These are phyloP conservation scores for Sciurus vulgaris DNA, from an alignment of 2,797 vertebrate genomes.

Conservation along the genomic window DNA sequence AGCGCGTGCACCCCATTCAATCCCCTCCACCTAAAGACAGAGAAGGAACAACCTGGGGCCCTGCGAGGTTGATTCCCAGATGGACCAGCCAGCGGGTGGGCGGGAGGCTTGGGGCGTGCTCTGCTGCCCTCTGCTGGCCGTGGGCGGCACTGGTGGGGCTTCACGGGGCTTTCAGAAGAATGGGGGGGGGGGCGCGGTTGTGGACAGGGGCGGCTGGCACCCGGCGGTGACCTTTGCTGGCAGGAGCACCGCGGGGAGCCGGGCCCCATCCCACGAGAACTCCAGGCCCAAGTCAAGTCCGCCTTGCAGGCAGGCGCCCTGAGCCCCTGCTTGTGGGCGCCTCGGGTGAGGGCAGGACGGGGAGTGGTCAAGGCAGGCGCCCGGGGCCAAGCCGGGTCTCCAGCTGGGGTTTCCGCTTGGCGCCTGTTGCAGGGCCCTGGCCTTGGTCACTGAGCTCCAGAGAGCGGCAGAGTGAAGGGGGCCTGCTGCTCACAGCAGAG, in stretches of 20 bases:
- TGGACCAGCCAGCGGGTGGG: too few relatives aligned
- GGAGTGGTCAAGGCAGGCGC: background rate
- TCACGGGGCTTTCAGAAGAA: background rate
- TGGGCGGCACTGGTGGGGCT: background rate
- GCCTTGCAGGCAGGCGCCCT: background rate
- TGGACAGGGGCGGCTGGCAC: background rate
- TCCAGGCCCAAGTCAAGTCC: background rate
- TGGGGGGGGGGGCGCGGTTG: background rate
- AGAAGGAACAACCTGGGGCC: too few relatives aligned
- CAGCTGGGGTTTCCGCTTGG: background rate
- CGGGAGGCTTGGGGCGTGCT: background rate
- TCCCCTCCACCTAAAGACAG: background rate
- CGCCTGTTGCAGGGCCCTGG: background rate
- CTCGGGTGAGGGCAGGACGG: background rate
- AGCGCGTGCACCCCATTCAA: background rate
- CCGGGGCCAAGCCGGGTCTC: too few relatives aligned
- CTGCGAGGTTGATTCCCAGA: background rate
- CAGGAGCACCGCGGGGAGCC: background rate
- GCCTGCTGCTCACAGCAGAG: background rate
- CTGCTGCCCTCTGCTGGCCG: conserved; percentile 75
- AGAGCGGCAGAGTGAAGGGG: background rate
- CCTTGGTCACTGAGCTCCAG: background rate
- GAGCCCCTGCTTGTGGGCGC: background rate
- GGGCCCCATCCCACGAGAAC: background rate
- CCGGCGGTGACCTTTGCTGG: background rate